Percentiles rank a stretch among this genome's conserved stretches.
Conservation (phyloP, 2,888 invertebrate species). For the Uropetala carovei region DNA sequence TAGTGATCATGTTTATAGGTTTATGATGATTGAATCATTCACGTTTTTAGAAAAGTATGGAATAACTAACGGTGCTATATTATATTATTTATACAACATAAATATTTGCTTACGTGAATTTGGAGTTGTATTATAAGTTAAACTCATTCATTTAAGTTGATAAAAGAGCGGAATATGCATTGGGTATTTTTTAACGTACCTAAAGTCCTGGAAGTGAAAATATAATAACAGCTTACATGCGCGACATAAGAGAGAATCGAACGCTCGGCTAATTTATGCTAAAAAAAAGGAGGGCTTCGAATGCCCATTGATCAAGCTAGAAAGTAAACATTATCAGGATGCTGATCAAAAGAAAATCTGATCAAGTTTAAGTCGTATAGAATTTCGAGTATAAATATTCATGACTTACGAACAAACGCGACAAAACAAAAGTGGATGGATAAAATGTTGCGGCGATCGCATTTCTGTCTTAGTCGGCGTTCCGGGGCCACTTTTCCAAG, state of each 20-base stretch:
- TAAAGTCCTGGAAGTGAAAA: background rate
- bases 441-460: background rate
- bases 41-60: too few species aligned
- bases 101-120: too few species aligned
- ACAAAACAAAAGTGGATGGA: background rate
- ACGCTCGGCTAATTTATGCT: background rate
- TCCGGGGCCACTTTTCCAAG: background rate
- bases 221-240: background rate
- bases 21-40: too few species aligned
- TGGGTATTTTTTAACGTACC: background rate
- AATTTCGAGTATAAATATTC: conserved; percentile 1
- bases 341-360: background rate
- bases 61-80: too few species aligned
- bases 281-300: background rate
- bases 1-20: too few species aligned
- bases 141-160: too few species aligned
- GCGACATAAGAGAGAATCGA: background rate
- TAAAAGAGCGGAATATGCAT: background rate
- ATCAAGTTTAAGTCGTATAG: background rate
- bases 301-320: background rate
- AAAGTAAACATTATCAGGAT: too few species aligned
- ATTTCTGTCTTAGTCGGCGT: background rate
- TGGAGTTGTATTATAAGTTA: too few species aligned
- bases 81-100: too few species aligned
- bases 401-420: background rate